A percentile compares a stretch with the other conserved stretches of the same genome.
Evolutionary conservation across 2,888 invertebrate genomes (phyloP).

Genomic region (Drosophila basisetae): DNA sequence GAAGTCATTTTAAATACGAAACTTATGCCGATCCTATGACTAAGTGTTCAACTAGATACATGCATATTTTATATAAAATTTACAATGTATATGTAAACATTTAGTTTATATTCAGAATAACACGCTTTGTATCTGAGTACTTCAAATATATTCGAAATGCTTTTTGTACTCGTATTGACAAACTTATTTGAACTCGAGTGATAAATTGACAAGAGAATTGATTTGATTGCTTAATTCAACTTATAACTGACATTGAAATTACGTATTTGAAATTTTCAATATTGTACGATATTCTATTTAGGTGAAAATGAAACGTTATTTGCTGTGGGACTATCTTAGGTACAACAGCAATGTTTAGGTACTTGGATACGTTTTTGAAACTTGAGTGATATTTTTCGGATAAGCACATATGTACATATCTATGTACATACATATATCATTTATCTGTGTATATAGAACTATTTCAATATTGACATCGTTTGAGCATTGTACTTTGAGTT

Average conservation of each 20-base stretch:
- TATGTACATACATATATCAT: slow-evolving; percentile 3
- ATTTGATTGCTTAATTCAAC: slow-evolving; percentile 29
- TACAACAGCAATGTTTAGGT: slow-evolving; percentile 45
- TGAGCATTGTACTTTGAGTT: slow-evolving; percentile 71
- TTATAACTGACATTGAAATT: slow-evolving; percentile 33
- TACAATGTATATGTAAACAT: slow-evolving; percentile 7
- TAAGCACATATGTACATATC: slow-evolving; percentile 5
- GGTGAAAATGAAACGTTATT: slow-evolving; percentile 32
- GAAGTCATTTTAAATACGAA: neutral
- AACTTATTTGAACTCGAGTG: slow-evolving; percentile 31
- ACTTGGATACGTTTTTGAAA: slow-evolving; percentile 41
- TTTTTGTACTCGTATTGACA: slow-evolving; percentile 44
- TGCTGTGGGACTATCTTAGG: slow-evolving; percentile 35
- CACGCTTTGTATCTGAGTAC: slow-evolving; percentile 66
- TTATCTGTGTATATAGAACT: slow-evolving; percentile 18
- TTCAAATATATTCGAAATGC: slow-evolving; percentile 44
- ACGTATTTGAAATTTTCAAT: slow-evolving; percentile 30
- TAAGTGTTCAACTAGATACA: slow-evolving; percentile 4
- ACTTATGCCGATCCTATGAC: slow-evolving; percentile 8
- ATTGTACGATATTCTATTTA: slow-evolving; percentile 13
- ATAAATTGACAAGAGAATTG: slow-evolving; percentile 65
- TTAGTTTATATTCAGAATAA: slow-evolving; percentile 67
- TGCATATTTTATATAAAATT: slow-evolving; percentile 10
- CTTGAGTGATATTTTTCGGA: slow-evolving; percentile 20
- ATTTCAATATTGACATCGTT: slow-evolving; percentile 46